Base-by-base conservation (phyloP, 2,888 invertebrate species). In the Willowsia nigromaculata region DNA sequence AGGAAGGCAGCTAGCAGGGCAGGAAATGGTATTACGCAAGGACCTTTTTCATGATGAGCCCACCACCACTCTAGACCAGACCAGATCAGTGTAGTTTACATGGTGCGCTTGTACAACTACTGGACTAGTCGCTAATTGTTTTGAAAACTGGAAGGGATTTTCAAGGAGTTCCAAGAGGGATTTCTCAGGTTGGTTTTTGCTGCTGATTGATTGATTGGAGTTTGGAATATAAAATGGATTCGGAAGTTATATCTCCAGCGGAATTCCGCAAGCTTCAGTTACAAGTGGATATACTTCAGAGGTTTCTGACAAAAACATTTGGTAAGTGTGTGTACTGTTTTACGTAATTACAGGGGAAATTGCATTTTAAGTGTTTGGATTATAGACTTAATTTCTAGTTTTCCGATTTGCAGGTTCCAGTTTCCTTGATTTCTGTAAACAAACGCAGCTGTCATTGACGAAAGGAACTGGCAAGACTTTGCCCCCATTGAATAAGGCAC, bases 341-440 rank as follows among this genome's bases (percentile, higher is more conserved):
- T n/a, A n/a, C n/a, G n/a, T n/a, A n/a, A n/a, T n/a, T n/a, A 15
- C 9, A 47, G 15, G 47, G 27, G 37, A 18, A 11, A 33, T 15
- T 13, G 68, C 30, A 68, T 25, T 78, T 30, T 5, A 30, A 18
- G n/a, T n/a, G 25, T 47, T 47, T 62, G 62, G 7, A 13, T 13
- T 22, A 22, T 47, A 3, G 25, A 18, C 3, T 5, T 13, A 88
- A 84, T 83, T 50, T 88, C 88, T 27, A 88, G 83, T 40, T 88
- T 88, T 30, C 53, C n/a, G n/a, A n/a, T n/a, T n/a, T n/a, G n/a
- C n/a, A 88, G 88, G 88, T 50, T 88, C 88, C 37, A 88, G 83
- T 40, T 88, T 88, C 18, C 53, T 88, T 0, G 88, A 88, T 4
- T 88, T 88, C 43, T 88, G 88, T 18, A 88, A 88, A 25, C 76